Evolutionary conservation across 2,113 vertebrate genomes (phyloP).

Genomic region (Philantomba maxwellii): DNA sequence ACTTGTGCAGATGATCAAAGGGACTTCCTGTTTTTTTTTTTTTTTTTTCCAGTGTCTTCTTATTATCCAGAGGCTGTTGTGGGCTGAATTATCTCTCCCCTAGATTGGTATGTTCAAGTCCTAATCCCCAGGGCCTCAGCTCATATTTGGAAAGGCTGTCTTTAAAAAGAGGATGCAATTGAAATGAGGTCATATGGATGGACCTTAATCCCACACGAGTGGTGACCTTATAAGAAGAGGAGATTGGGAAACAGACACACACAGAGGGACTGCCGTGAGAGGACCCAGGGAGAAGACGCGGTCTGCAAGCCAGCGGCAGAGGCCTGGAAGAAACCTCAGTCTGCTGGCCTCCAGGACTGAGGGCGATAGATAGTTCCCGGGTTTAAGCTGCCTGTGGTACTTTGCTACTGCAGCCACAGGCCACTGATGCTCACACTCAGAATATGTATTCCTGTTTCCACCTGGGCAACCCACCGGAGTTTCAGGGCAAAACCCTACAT

Average conservation of each 20-base stretch:
- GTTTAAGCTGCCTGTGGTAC: no score
- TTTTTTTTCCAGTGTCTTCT: background rate
- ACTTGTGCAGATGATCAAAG: background rate
- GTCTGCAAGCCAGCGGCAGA: background rate
- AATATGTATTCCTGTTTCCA: background rate
- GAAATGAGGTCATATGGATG: background rate
- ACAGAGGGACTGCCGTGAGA: rapidly evolving
- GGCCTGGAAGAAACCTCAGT: background rate
- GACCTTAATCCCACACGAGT: background rate
- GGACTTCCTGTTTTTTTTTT: background rate
- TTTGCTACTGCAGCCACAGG: background rate
- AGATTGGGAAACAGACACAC: background rate
- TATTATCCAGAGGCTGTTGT: background rate
- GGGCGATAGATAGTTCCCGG: rapidly evolving
- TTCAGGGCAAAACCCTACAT: background rate
- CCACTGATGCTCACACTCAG: background rate
- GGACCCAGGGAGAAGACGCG: rapidly evolving
- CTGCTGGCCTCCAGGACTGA: background rate
- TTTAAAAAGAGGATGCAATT: background rate
- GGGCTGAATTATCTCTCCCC: background rate
- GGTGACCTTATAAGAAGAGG: background rate
- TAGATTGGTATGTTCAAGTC: background rate
- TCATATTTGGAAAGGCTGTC: background rate
- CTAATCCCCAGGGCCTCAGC: background rate
- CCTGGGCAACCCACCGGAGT: background rate